Base-by-base conservation (phyloP, 2,113 vertebrate genomes). In the Hyla sarda region DNA sequence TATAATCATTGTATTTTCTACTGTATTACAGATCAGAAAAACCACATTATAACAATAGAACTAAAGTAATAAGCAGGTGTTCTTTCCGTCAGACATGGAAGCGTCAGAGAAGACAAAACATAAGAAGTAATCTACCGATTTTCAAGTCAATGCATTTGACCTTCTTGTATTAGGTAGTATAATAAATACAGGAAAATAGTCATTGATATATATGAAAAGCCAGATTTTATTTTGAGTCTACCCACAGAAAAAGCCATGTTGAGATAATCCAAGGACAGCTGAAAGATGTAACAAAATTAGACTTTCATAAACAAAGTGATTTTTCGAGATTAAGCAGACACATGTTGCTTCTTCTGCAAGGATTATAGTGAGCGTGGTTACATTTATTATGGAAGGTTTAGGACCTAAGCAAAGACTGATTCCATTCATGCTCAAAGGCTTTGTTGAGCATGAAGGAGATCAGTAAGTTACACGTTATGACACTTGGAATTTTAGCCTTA, bases 141-240 rank as follows among this genome's bases (percentile, higher is more conserved):
- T 79, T 37, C 30, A 79, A 32, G 30, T 79, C 37, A 56, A 79
- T 79, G 30, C 76, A 56, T 41, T 79, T 79, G 76, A 79, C 76
- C 52, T 58, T 79, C 16, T 41, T 23, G 52, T 34, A 56, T 79
- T 34, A 34, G 11, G 72, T 1, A 48, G 34, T 41, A 71, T 71
- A 41, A 21, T 41, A 34, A 19, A 34, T 69, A 69, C 19, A 71
- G 32, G 28, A 23, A 16, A 54, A 30, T 32, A 32, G 48, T 21
- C 5, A 77, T 77, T 21, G 17, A 56, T 54, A 77, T 21, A 77
- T 56, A 11, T 54, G 25, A 76, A 76, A 21, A 50, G 30, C 19
- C 21, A 79, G 17, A 37, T 13, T 56, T 37, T 23, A 34, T 37
- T 37, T 23, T n/a, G 52, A 56, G 19, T 56, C 30, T 79, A 32